Evolutionary conservation across 2,113 vertebrate genomes (phyloP).

Genomic region (Grammomys surdaster): DNA sequence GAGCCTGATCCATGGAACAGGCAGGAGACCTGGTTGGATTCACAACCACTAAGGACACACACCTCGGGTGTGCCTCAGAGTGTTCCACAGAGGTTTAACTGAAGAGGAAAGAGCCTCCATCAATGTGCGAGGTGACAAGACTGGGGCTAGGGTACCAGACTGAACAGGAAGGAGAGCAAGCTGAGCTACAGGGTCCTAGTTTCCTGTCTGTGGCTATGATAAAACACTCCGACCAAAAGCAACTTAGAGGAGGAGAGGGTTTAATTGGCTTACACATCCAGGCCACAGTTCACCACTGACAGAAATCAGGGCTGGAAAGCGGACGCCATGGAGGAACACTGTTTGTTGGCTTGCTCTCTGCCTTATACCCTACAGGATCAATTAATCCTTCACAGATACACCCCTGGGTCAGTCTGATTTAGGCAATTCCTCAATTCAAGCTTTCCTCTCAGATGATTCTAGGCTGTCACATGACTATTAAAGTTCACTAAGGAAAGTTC

Average conservation of each 20-base stretch:
- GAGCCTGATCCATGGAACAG: background rate
- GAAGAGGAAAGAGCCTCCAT: background rate
- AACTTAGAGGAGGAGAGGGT: background rate
- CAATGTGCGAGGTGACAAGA: background rate
- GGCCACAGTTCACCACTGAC: background rate
- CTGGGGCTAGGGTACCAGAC: too few relatives aligned
- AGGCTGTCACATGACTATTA: background rate
- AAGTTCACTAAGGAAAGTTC: background rate
- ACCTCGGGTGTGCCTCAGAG: too few relatives aligned
- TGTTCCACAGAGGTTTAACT: background rate
- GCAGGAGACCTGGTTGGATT: background rate
- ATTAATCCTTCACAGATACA: background rate
- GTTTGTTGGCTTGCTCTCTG: background rate
- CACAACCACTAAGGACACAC: background rate
- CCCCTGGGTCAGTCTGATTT: background rate
- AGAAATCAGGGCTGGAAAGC: background rate
- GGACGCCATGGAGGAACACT: background rate
- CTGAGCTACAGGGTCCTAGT: background rate
- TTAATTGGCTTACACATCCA: background rate
- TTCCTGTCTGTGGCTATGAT: background rate
- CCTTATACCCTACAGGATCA: background rate
- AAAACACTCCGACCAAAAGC: background rate
- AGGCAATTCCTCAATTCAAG: background rate
- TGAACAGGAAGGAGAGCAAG: background rate
- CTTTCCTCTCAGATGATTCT: background rate